Base-by-base conservation (phyloP, 2,113 vertebrate species). In the Syngnathoides biaculeatus region DNA sequence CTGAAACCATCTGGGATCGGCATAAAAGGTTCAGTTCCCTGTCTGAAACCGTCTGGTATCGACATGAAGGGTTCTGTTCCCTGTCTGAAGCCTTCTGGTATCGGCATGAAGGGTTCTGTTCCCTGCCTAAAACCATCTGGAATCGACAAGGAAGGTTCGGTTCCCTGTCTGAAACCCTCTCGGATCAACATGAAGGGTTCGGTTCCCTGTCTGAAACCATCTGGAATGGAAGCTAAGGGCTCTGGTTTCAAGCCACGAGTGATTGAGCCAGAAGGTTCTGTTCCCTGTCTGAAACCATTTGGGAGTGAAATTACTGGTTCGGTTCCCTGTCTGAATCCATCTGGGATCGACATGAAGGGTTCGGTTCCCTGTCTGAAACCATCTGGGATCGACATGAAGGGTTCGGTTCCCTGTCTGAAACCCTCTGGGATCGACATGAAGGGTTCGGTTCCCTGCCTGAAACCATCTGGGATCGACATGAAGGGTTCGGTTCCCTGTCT, bases 151-250 rank as follows among this genome's bases (percentile, higher is more conserved):
- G 3, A 0, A 0, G 64, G 79, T 81, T 89, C 64, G 0, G 86
- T 89, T 63, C 88, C 89, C 75, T 84, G 84, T 22, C 79, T 86
- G 8, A 83, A 83, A 62, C 75, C 74, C 0, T 50, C 70, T 59
- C 64, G 67, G 5, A 78, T 59, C 0, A n/a, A 27, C 30, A 4
- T 19, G 0, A 4, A 0, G 0, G 68, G 75, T 57, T 80, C 70
- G 0, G 57, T 66, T 73, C 69, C 81, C 30, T 71, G 78, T 6
- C 56, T 80, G 1, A 74, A 71, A 64, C 72, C 61, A 1, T 55
- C 63, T 56, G 72, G 59, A 22, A 76, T 50, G 0, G 17, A 2
- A n/a, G 0, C 15, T 0, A 17, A 2, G 1, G 65, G 73, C 43
- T 77, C n/a, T n/a, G n/a, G n/a, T n/a, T n/a, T n/a, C n/a, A n/a